Base-by-base conservation (phyloP, 2,113 vertebrate genomes). In the Pavo muticus region DNA sequence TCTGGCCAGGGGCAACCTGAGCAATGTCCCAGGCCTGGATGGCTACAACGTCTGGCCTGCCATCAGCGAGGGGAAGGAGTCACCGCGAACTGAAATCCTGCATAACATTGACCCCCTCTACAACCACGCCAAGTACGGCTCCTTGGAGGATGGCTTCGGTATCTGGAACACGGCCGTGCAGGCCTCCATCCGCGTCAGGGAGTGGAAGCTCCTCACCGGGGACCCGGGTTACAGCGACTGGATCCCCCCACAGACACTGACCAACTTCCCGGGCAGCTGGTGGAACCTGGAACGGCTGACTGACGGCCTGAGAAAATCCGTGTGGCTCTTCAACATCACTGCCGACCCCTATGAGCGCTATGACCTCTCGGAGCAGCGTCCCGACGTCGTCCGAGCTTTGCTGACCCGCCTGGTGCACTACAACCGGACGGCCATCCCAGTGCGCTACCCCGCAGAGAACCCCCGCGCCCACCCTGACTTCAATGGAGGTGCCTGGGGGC, bases 81-180 rank as follows among this genome's bases (percentile, higher is more conserved):
- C 99, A 0, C 99, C 99, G 0, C 98, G 99, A 59, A 98, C 97
- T 0, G 99, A 99, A 97, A 99, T 99, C 91, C 97, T 99, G 40
- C 99, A 99, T 94, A 99, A 99, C 93, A 99, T 99, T 0, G 99
- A 99, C 87, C 99, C 99, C 0, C 97, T 99, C 42, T 99, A 99
- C 96, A 99, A 99, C 94, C 98, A 98, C 0, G 99, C 99, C 56
- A 98, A 96, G 57, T 97, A 98, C 0, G 99, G 99, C 84, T 99
- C 99, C 32, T 95, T 99, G 79, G 98, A 98, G 93, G 98, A 97
- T 0, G 99, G 99, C 59, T 98, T 98, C 0, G 98, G 99, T 47
- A 98, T 99, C 86, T 99, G 99, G 99, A 99, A 99, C 93, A 99
- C 99, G 0, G 99, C 99, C 0, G 97, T 99, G 30, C 99, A 99